phyloP scores from a whole-genome alignment of 2,888 invertebrate species.

The Seira musarum region DNA sequence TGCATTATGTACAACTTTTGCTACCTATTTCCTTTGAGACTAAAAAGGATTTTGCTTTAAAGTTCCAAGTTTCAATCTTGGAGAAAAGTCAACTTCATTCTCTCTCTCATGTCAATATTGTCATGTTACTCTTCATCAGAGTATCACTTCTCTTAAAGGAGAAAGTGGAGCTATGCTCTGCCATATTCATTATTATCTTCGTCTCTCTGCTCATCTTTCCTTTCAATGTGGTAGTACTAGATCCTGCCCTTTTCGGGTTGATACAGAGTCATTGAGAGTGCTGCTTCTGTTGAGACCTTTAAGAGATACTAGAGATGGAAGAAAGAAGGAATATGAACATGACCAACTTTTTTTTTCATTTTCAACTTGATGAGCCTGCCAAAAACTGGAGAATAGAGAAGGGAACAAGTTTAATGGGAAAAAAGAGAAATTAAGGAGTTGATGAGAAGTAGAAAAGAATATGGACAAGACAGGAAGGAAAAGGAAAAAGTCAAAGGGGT shows the following conservation, averaged over 20 bases:
- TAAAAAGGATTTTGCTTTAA: not conserved
- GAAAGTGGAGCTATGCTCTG: too few relatives aligned
- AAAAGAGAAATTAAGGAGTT: constrained; percentile 28
- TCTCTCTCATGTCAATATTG: not conserved
- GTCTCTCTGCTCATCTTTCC: not conserved
- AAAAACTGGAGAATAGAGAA: constrained; percentile 1
- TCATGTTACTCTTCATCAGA: too few relatives aligned
- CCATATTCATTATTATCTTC: not conserved
- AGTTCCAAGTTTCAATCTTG: not conserved
- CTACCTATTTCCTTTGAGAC: too few relatives aligned
- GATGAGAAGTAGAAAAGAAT: not conserved
- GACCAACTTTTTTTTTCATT: constrained; percentile 34
- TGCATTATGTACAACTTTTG: too few relatives aligned
- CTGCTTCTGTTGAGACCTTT: too few relatives aligned
- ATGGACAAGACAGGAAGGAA: not conserved
- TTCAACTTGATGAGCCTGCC: constrained; percentile 32
- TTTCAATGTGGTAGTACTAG: not conserved
- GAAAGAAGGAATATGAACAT: too few relatives aligned
- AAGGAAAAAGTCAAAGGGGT: constrained; percentile 4
- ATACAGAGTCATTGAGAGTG: too few relatives aligned
- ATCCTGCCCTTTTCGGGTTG: too few relatives aligned
- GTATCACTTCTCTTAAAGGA: too few relatives aligned
- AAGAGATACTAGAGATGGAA: constrained; percentile 17
- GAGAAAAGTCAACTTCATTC: not conserved
- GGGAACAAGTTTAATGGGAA: constrained; percentile 1